Evolutionary conservation across 2,888 invertebrate genomes (phyloP).

Genomic region (Gortyna flavago): DNA sequence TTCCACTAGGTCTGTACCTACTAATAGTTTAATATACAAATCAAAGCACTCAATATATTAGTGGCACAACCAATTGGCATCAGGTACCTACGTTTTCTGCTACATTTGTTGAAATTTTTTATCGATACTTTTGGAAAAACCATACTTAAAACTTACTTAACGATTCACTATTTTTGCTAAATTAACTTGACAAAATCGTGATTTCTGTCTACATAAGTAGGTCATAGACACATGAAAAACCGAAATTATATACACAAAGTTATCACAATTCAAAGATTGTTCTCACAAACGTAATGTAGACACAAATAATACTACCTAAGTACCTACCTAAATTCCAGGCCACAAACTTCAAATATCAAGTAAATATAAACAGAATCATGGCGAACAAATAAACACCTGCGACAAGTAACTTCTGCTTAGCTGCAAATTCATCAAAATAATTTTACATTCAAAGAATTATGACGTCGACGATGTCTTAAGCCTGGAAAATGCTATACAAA

Average conservation of each 20-base stretch:
- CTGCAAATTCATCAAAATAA: slow-evolving; percentile 69
- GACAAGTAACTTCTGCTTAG: slow-evolving; percentile 43
- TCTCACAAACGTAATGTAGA: background rate
- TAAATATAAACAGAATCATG: slow-evolving; percentile 43
- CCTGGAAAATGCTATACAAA: slow-evolving; percentile 78
- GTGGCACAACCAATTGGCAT: background rate
- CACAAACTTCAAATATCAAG: slow-evolving; percentile 15
- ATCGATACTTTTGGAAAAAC: background rate
- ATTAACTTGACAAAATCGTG: slow-evolving; percentile 6
- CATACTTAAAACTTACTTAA: background rate
- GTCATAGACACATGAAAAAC: background rate
- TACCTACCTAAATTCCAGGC: slow-evolving; percentile 7
- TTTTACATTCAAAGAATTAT: slow-evolving; percentile 73
- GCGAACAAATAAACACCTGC: slow-evolving; percentile 55
- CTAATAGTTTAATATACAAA: background rate
- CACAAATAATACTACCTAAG: background rate
- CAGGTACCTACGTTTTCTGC: background rate
- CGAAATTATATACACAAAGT: slow-evolving; percentile 6
- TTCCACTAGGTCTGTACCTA: no score
- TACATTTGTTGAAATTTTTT: background rate
- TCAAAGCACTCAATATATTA: background rate
- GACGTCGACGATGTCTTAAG: slow-evolving; percentile 72
- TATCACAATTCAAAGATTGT: slow-evolving; percentile 10
- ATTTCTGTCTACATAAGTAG: background rate
- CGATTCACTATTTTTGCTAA: background rate